Conservation (phyloP, 2,113 vertebrate genomes). For the Dascyllus trimaculatus region DNA sequence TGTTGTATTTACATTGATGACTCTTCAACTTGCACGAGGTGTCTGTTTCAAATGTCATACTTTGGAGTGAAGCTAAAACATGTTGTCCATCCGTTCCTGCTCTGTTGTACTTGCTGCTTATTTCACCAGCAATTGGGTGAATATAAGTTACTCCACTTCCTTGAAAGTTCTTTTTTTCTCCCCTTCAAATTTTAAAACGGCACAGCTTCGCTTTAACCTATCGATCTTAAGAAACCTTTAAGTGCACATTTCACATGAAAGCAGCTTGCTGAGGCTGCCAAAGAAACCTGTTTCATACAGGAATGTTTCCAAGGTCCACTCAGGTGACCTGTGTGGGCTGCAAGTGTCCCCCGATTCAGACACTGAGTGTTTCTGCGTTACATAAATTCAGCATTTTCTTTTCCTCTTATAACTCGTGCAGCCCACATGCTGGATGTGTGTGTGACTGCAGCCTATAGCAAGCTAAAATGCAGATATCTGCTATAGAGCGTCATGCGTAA, state of each 20-base stretch:
- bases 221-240: constrained; percentile 57
- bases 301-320: constrained; percentile 51
- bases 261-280: constrained; percentile 53
- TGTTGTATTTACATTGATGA: constrained; percentile 24
- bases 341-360: constrained; percentile 59
- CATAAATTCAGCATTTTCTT: constrained; percentile 59
- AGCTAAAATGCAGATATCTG: constrained; percentile 14
- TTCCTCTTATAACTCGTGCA: constrained; percentile 53
- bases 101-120: background rate
- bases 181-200: constrained; percentile 24
- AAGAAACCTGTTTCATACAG: constrained; percentile 60
- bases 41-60: background rate
- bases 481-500: constrained; percentile 30
- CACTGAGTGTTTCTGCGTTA: constrained; percentile 49
- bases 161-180: constrained; percentile 1
- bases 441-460: constrained; percentile 26
- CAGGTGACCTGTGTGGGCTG: constrained; percentile 65
- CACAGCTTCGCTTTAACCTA: constrained; percentile 40
- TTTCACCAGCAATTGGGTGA: constrained; percentile 10
- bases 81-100: background rate
- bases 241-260: constrained; percentile 47
- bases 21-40: constrained; percentile 1
- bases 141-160: background rate
- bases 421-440: constrained; percentile 50
- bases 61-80: background rate